Evolutionary conservation across 2,113 vertebrate genomes (phyloP).

Genomic region (Xerus inauris): DNA sequence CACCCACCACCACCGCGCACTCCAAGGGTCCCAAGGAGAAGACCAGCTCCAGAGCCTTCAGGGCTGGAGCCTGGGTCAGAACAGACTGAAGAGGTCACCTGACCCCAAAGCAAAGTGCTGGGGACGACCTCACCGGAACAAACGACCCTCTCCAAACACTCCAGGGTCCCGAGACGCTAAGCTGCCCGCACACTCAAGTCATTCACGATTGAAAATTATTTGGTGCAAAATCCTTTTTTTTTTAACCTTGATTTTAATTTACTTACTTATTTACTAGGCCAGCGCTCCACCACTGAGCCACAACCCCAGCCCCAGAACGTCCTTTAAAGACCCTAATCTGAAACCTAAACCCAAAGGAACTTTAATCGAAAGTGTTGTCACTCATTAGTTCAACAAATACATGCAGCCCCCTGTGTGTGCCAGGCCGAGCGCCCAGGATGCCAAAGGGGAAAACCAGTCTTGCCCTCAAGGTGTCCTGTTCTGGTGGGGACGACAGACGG

Average conservation of each 20-base stretch:
- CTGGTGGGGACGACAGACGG: neutral
- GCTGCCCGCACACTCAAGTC: neutral
- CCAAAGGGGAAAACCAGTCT: neutral
- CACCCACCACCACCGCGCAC: neutral
- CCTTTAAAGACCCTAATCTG: constrained; percentile 35
- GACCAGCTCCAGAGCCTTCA: accelerated
- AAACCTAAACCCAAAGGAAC: constrained; percentile 25
- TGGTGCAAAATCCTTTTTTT: neutral
- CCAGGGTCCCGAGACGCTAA: neutral
- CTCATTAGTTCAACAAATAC: constrained; percentile 14
- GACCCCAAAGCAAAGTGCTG: constrained; percentile 37
- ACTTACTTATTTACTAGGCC: no score
- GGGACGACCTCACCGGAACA: neutral
- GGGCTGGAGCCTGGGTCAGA: accelerated
- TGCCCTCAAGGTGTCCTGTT: neutral
- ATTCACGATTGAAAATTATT: neutral
- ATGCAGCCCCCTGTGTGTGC: neutral
- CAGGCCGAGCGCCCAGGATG: neutral
- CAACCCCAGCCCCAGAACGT: no score
- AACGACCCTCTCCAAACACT: neutral
- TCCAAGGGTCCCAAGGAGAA: accelerated
- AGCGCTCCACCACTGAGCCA: no score
- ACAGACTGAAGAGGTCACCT: neutral
- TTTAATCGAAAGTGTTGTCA: constrained; percentile 20
- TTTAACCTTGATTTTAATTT: no score